phyloP scores from a whole-genome alignment of 1,140 invertebrate genomes.

The Drosophila cardini region DNA sequence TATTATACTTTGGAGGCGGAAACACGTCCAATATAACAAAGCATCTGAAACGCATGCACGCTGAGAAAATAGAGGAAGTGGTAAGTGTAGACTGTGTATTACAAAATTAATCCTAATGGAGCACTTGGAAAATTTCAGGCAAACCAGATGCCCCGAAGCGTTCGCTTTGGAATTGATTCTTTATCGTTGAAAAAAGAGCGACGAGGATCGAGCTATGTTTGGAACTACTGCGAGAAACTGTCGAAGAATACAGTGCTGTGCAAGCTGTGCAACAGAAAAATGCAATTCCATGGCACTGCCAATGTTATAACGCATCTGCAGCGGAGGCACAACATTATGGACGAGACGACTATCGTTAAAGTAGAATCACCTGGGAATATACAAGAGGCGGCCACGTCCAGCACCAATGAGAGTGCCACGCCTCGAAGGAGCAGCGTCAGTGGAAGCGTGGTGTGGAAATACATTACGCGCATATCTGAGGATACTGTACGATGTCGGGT shows the following conservation, averaged over 20 bases:
- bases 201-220: constrained; percentile 63
- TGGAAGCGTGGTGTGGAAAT: constrained; percentile 61
- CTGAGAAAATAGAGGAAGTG: constrained; percentile 42
- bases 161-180: constrained; percentile 12
- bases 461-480: constrained; percentile 47
- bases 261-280: constrained; percentile 56
- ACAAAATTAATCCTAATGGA: background rate
- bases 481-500: constrained; percentile 58
- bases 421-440: constrained; percentile 7
- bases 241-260: constrained; percentile 58
- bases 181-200: constrained; percentile 42
- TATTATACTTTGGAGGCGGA: constrained; percentile 63
- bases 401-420: constrained; percentile 22
- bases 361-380: constrained; percentile 10
- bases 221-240: constrained; percentile 63
- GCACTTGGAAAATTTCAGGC: background rate
- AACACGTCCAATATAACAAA: constrained; percentile 68
- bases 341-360: constrained; percentile 26
- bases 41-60: constrained; percentile 62
- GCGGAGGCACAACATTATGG: constrained; percentile 56
- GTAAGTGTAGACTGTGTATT: background rate
- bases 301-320: constrained; percentile 72
- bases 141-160: constrained; percentile 14
- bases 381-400: constrained; percentile 38
- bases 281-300: constrained; percentile 72